Evolutionary conservation across 2,888 invertebrate genomes (phyloP), one percentile per base, ranked within the genome.

Genomic region (Eristalinus aeneus): DNA sequence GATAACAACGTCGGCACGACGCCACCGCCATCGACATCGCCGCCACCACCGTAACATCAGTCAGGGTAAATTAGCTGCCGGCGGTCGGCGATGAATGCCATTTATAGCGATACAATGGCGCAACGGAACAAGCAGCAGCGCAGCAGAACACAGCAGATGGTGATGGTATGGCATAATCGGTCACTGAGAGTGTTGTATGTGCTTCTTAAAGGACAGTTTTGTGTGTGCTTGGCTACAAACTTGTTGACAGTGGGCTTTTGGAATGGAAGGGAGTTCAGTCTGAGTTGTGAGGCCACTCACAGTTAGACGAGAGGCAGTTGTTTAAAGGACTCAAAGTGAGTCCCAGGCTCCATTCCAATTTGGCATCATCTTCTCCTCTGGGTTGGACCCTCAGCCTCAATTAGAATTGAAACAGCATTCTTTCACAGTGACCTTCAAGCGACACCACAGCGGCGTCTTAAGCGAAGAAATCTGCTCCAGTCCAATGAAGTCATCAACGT

Each of bases 1-100:
- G 72, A 84, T 80, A 58, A 65, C 74, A 80, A 32, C 65, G 71
- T 46, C 46, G 46, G 16, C 46, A 46, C 46, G n/a, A n/a, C 46
- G 46, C n/a, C 46, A 27, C 27, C 27, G 27, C 27, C 27, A 27
- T 27, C 27, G 27, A 27, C 27, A 27, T 27, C 27, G 27, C 27
- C 27, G 27, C 27, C 27, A 27, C 27, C 27, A 5, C 27, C 2
- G 27, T 27, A 27, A 27, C 46, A 46, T 46, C 46, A 16, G 46
- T 46, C 46, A 16, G 46, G 46, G 46, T 46, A 46, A 46, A 46
- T 46, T 46, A 8, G 46, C 16, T 16, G 16, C 34, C 34, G 34
- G n/a, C n/a, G 8, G 46, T 46, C 46, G 46, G 46, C 46, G 16
- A 16, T 5, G 27, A 46, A 46, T 46, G 46, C 46, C 46, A 46